Evolutionary conservation across 2,797 vertebrate species (phyloP).

Genomic region (Dromococcyx pavoninus): DNA sequence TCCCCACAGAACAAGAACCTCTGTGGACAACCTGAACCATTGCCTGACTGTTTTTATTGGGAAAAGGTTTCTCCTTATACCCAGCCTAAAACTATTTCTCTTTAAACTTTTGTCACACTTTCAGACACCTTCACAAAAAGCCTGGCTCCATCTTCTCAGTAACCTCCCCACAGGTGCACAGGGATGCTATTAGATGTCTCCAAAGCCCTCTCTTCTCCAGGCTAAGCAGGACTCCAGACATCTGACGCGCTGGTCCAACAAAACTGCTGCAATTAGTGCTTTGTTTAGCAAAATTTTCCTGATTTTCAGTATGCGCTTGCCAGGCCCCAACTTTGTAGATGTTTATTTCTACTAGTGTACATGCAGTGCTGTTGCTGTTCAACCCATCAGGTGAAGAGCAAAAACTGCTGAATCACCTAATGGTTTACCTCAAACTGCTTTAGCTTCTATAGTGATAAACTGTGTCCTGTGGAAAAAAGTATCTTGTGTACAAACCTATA

Average conservation of each 20-base stretch:
- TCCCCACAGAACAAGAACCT: too few species aligned
- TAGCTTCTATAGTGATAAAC: not conserved
- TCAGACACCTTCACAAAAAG: not conserved
- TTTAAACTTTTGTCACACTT: not conserved
- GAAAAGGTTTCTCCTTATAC: not conserved
- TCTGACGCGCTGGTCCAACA: too few species aligned
- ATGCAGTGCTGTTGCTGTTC: not conserved
- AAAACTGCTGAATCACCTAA: not conserved
- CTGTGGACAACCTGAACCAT: not conserved
- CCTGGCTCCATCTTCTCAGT: too few species aligned
- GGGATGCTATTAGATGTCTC: not conserved
- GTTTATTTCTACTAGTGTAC: not conserved
- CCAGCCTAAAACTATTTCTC: not conserved
- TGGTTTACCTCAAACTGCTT: not conserved
- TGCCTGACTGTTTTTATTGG: not conserved
- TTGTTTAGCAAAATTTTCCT: not conserved
- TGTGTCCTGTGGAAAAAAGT: not conserved
- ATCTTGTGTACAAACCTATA: not conserved
- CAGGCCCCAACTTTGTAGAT: not conserved
- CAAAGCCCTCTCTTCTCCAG: not conserved
- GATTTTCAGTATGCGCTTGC: not conserved
- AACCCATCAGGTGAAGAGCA: not conserved
- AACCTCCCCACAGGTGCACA: not conserved
- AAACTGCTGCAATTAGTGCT: not conserved
- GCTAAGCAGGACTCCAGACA: not conserved